phyloP scores from a whole-genome alignment of 2,888 invertebrate genomes.

The Dyspetes luteomarginatus region DNA sequence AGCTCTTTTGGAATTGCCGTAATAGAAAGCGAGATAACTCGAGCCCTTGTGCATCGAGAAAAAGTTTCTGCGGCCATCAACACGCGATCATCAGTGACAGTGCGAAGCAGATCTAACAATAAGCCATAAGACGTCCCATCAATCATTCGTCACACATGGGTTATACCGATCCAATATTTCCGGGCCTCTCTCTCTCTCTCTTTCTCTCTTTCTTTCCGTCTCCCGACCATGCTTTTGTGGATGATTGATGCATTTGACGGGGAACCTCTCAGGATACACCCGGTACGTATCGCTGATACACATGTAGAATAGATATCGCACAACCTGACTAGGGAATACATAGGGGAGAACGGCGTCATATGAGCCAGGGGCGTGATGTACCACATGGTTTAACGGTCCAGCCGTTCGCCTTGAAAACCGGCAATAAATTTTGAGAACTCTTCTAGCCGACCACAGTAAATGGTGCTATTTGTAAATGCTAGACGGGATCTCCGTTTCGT shows the following conservation, averaged over 20 bases:
- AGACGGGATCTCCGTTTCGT: no score
- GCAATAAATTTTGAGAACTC: no score
- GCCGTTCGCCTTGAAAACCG: no score
- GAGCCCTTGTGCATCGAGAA: no score
- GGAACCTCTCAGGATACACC: constrained; percentile 8
- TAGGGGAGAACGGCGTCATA: no score
- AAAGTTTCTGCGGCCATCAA: constrained; percentile 13
- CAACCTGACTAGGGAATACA: not conserved
- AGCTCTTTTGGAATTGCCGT: no score
- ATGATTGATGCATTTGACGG: constrained; percentile 47
- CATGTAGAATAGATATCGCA: constrained; percentile 2
- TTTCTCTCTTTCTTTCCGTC: not conserved
- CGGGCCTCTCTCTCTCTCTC: not conserved
- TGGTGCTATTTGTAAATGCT: no score
- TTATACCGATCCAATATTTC: constrained; percentile 41
- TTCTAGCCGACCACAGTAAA: no score
- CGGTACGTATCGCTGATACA: constrained; percentile 14
- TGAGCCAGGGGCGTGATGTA: no score
- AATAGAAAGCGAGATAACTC: no score
- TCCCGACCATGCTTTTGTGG: constrained; percentile 13
- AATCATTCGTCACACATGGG: constrained; percentile 32
- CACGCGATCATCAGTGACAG: constrained; percentile 26
- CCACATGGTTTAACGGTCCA: no score
- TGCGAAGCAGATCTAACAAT: constrained; percentile 15
- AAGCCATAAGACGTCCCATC: constrained; percentile 33